Evolutionary conservation across 2,113 vertebrate species (phyloP).

Genomic region (Halichoerus grypus): DNA sequence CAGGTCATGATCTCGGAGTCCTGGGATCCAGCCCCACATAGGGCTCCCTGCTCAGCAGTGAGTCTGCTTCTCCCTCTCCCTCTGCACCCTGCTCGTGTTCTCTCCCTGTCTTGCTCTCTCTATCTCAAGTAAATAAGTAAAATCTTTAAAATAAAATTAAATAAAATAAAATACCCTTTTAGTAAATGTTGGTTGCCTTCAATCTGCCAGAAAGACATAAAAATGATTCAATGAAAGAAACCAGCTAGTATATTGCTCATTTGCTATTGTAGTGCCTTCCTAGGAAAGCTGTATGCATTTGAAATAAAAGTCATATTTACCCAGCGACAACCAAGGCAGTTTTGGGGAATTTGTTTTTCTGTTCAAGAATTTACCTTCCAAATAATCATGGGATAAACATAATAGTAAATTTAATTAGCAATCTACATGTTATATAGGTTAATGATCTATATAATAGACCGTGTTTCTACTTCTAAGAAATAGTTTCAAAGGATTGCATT

Average conservation of each 20-base stretch:
- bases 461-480: neutral
- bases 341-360: neutral
- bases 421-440: neutral
- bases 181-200: neutral
- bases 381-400: neutral
- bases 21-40: neutral
- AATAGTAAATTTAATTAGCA: conserved; percentile 9
- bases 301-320: neutral
- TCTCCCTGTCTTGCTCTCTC: neutral
- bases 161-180: neutral
- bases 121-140: neutral
- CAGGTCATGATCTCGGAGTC: neutral
- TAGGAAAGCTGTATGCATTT: neutral
- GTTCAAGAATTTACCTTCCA: neutral
- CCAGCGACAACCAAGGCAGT: neutral
- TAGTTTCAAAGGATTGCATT: neutral
- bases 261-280: neutral
- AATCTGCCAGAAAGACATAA: neutral
- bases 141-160: neutral
- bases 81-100: neutral
- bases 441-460: neutral
- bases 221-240: neutral
- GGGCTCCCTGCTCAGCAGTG: neutral
- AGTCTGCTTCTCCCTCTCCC: neutral
- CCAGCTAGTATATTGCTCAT: neutral